Evolutionary conservation across 2,888 invertebrate genomes (phyloP), one percentile per base, ranked within the genome.

Genomic region (Sepioteuthis lessoniana): DNA sequence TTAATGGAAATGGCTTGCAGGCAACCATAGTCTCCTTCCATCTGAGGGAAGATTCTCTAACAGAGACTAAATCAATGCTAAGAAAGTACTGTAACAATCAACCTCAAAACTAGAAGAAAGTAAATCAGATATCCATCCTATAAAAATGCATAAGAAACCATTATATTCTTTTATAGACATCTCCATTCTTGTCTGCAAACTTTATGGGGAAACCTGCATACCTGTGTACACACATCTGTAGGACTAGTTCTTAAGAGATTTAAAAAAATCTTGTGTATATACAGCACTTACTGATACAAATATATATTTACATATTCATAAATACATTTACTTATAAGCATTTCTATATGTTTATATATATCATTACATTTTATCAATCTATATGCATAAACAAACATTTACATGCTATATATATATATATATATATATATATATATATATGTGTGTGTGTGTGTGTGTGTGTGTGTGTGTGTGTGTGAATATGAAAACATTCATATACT

Each of bases 1-100:
- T 76, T 76, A 76, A 76, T 76, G 76, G 76, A 76, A 13, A 76
- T 76, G n/a, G n/a, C 76, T n/a, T 76, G 76, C n/a, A 76, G 76
- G n/a, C 76, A 76, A 13, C n/a, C n/a, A 35, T 13, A n/a, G 76
- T 35, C 76, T 76, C n/a, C 60, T 60, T 60, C 76, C 8, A n/a
- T 76, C n/a, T 19, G 19, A 76, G 2, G 19, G 13, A 76, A 76
- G 31, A 76, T 31, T n/a, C 31, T 76, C 76, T 76, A n/a, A n/a
- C 76, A n/a, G 76, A 76, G 19, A 55, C 55, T 4, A 35, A 76
- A 76, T n/a, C n/a, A 76, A 76, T n/a, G 76, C n/a, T 76, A n/a
- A n/a, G 10, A 76, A 76, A n/a, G n/a, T 76, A n/a, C 25, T 76
- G 76, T 13, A 76, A n/a, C 76, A 76, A 76, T 76, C n/a, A 76